Base-by-base conservation (phyloP, 2,797 vertebrate species). In the Lithobates pipiens region DNA sequence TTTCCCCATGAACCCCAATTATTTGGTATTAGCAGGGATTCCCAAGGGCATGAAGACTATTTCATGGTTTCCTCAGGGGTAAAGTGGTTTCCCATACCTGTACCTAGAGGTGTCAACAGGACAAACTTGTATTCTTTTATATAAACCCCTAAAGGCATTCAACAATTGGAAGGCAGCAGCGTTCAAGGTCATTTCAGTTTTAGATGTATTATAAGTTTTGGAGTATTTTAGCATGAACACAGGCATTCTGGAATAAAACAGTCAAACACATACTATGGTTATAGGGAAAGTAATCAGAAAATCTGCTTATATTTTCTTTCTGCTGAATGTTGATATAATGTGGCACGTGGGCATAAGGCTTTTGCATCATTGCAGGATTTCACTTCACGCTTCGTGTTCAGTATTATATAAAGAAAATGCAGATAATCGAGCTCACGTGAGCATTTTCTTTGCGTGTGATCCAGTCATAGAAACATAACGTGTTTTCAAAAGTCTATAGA, bases 111-210 rank as follows among this genome's bases (percentile, higher is more conserved):
- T 67, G 36, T 67, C 57, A 67, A 10, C 65, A 69, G 42, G 77
- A 61, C 54, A 29, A 65, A 70, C 65, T 16, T 69, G 65, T 29
- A 13, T 69, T 46, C 16, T 44, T 0, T 61, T 46, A 3, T 32
- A 5, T 3, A 0, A 25, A 27, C 23, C 34, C 16, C 10, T 67
- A 1, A 71, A 72, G 69, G 2, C 46, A 63, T 72, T 81, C 79
- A 81, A 73, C 79, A 81, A 81, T 73, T 81, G 79, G 69, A 46
- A 54, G 13, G 67, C 3, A 32, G 67, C 42, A 70, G 18, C 74
- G 15, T 68, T 82, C 85, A 86, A 86, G 85, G 85, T 86, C 85
- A 86, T 54, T 23, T n/a, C 21, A n/a, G 29, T 34, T 27, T 9
- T 46, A 11, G 10, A 46, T 46, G 44, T 69, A 11, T 50, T 6